These are phyloP conservation scores for Danio choprae DNA, from an alignment of 2,797 vertebrate species.

Conservation along the genomic window DNA sequence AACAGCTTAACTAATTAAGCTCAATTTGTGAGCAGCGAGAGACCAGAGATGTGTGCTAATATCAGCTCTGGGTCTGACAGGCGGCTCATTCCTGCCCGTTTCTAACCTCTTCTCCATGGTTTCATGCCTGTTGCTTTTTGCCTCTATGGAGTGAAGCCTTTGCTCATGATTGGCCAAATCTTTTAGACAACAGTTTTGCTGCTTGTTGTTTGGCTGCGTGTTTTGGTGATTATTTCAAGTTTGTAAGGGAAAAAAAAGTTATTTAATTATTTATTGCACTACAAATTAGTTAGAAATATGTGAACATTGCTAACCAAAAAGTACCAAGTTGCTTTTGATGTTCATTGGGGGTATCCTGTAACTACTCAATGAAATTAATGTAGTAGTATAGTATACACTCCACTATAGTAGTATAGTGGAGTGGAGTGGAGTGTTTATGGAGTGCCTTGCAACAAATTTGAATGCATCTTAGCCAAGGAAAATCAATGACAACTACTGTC, in stretches of 20 bases:
- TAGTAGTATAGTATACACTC: neutral
- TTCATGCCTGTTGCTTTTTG: constrained; percentile 84
- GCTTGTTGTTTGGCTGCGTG: neutral
- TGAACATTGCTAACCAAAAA: neutral
- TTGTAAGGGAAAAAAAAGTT: too few species aligned
- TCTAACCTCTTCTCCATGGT: constrained; percentile 85
- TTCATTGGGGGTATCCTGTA: neutral
- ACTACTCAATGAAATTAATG: neutral
- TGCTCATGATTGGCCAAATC: constrained; percentile 74
- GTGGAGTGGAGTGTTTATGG: too few species aligned
- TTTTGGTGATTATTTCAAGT: neutral
- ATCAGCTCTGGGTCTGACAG: constrained; percentile 66
- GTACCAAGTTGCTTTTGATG: neutral
- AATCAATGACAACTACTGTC: too few species aligned
- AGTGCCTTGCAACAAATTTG: too few species aligned
- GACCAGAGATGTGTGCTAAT: constrained; percentile 56
- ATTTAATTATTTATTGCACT: too few species aligned
- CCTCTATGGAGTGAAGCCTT: constrained; percentile 69
- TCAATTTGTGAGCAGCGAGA: constrained; percentile 47
- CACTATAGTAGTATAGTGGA: too few species aligned
- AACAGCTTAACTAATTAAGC: constrained; percentile 10
- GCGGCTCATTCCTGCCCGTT: constrained; percentile 75
- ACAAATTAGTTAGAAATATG: too few species aligned
- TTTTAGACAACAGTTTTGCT: constrained; percentile 67
- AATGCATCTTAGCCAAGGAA: too few species aligned